Percentiles rank a stretch among this genome's conserved stretches.
Evolutionary conservation across 1,140 invertebrate genomes (phyloP).

Genomic region (Zelostemma sp.): DNA sequence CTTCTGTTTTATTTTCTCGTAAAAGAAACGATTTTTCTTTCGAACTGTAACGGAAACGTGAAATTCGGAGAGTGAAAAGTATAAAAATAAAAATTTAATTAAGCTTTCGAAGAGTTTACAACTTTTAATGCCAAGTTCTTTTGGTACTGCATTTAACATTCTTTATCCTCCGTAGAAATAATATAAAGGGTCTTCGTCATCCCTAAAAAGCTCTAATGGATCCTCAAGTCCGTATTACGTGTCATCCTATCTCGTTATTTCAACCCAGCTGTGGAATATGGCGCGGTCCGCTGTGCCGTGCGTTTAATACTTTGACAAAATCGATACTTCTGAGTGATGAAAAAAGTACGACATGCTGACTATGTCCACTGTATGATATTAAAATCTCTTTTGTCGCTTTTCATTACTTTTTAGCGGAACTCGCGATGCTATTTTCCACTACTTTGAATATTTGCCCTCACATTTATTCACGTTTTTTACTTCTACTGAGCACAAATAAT

Average conservation of each 20-base stretch:
- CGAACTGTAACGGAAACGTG: no score
- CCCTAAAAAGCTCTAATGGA: constrained; percentile 6
- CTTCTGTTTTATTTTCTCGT: no score
- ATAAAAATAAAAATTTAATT: no score
- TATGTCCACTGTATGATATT: background rate
- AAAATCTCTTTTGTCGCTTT: background rate
- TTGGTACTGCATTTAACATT: background rate
- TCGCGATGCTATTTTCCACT: no score
- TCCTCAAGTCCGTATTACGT: constrained; percentile 8
- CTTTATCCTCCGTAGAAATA: background rate
- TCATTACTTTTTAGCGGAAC: background rate
- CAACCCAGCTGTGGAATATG: background rate
- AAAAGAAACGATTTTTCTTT: no score
- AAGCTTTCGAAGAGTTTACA: no score
- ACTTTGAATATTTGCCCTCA: no score
- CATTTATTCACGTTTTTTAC: no score
- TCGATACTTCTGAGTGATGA: constrained; percentile 14
- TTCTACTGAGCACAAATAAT: no score
- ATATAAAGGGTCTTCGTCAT: constrained; percentile 6
- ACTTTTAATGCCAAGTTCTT: background rate
- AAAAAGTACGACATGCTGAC: constrained; percentile 6
- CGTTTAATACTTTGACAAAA: constrained; percentile 13
- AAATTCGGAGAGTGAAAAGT: no score
- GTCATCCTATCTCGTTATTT: constrained; percentile 15
- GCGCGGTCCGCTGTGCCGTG: background rate